Evolutionary conservation across 2,888 invertebrate species (phyloP).

Genomic region (Drosophila barbarae): DNA sequence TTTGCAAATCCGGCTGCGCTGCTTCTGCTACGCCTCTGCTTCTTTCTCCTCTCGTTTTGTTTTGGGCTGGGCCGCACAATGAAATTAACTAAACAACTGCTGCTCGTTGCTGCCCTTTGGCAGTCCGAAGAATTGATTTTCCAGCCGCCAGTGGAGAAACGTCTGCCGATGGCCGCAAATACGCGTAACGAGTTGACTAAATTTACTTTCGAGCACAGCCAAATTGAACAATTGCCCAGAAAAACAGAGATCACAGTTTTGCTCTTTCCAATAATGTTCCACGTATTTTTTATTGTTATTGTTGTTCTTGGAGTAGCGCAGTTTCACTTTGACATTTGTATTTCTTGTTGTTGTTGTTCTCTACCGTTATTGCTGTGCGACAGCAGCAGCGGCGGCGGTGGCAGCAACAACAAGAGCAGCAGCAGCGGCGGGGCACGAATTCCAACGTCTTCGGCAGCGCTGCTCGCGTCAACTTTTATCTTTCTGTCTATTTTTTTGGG

Average conservation of each 20-base stretch:
- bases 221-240: slow-evolving; percentile 65
- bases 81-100: slow-evolving; percentile 62
- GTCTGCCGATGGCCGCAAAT: slow-evolving; percentile 55
- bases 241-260: slow-evolving; percentile 62
- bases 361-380: slow-evolving; percentile 68
- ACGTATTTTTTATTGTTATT: slow-evolving; percentile 44
- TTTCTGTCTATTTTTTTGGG: slow-evolving; percentile 7
- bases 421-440: slow-evolving; percentile 50
- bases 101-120: slow-evolving; percentile 56
- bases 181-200: slow-evolving; percentile 60
- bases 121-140: slow-evolving; percentile 73
- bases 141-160: slow-evolving; percentile 62
- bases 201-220: slow-evolving; percentile 64
- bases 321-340: slow-evolving; percentile 70
- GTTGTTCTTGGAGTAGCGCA: slow-evolving; percentile 43
- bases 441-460: slow-evolving; percentile 72
- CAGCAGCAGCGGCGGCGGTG: slow-evolving; percentile 36
- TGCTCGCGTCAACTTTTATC: slow-evolving; percentile 55
- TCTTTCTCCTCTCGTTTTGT: slow-evolving; percentile 58
- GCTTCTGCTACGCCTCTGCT: slow-evolving; percentile 44
- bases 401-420: slow-evolving; percentile 64
- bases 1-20: slow-evolving; percentile 68
- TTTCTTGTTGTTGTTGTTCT: slow-evolving; percentile 52
- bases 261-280: slow-evolving; percentile 43
- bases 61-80: slow-evolving; percentile 66